Conservation (phyloP, 23 tunicate genomes). For the Ciona savignyi region DNA sequence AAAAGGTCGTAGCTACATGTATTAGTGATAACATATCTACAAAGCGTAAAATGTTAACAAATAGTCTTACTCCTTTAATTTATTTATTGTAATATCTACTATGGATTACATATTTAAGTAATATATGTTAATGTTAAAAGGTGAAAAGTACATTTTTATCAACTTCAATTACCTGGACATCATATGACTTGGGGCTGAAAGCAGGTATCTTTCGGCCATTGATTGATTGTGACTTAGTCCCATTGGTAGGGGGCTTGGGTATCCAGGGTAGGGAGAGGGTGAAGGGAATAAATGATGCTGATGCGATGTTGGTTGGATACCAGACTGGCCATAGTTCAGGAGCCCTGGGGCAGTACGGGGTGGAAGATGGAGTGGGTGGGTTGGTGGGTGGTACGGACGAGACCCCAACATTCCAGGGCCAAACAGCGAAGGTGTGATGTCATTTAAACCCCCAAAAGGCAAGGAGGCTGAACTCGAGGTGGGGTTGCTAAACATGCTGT, state of each 20-base stretch:
- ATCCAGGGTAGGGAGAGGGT: conserved; percentile 14
- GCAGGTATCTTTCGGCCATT: conserved; percentile 19
- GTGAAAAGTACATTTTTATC: too few relatives aligned
- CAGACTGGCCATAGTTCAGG: conserved; percentile 16
- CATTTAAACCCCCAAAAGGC: conserved; percentile 18
- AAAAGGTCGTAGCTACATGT: too few relatives aligned
- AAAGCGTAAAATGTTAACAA: too few relatives aligned
- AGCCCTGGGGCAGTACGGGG: conserved; percentile 20
- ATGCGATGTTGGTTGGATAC: conserved; percentile 6
- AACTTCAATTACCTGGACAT: conserved; percentile 12
- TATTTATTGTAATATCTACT: too few relatives aligned
- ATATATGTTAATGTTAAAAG: too few relatives aligned
- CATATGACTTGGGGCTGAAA: conserved; percentile 8
- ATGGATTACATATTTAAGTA: too few relatives aligned
- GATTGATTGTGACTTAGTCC: conserved; percentile 11
- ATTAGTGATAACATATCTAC: too few relatives aligned
- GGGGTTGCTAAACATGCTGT: conserved; percentile 10
- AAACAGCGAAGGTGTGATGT: conserved; percentile 15
- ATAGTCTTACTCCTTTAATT: too few relatives aligned
- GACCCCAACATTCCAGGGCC: conserved; percentile 20
- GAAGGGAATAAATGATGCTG: conserved; percentile 22
- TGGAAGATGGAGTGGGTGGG: conserved; percentile 7
- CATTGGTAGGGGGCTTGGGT: conserved; percentile 14
- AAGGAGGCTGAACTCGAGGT: conserved; percentile 2
- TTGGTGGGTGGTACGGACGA: conserved; percentile 14